Percentiles rank a stretch among this genome's conserved stretches.
Evolutionary conservation across 2,888 invertebrate species (phyloP).

Genomic region (Ichneumon xanthorius): DNA sequence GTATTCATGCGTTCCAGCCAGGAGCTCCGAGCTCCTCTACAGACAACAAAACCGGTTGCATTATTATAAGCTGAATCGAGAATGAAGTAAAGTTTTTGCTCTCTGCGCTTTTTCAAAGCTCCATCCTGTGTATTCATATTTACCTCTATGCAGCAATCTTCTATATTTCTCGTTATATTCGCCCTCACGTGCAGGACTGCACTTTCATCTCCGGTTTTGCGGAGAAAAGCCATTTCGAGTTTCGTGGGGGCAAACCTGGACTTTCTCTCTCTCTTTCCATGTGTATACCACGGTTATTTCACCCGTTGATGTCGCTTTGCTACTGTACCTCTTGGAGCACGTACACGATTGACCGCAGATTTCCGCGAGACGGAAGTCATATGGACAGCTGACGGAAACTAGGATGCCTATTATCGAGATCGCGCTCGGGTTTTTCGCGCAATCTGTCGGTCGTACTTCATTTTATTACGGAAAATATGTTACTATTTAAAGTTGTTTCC

Average conservation of each 20-base stretch:
- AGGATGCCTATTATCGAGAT: background rate
- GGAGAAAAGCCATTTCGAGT: constrained; percentile 41
- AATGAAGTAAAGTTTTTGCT: constrained; percentile 40
- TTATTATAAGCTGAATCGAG: constrained; percentile 31
- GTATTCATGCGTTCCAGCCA: constrained; percentile 36
- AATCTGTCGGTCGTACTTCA: background rate
- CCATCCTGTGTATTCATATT: background rate
- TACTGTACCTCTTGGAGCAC: background rate
- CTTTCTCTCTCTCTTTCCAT: background rate
- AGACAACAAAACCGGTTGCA: constrained; percentile 40
- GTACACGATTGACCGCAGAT: constrained; percentile 45
- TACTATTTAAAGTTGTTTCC: background rate
- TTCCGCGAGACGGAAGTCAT: constrained; percentile 64
- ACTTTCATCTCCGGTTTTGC: constrained; percentile 46
- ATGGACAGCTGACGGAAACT: constrained; percentile 52
- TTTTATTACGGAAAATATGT: background rate
- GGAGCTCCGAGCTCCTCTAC: constrained; percentile 39
- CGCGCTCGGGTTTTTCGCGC: background rate
- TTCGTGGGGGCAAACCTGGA: background rate
- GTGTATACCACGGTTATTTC: background rate
- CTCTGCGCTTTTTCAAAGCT: background rate
- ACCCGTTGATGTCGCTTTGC: background rate
- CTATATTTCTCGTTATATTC: constrained; percentile 26
- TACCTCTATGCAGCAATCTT: constrained; percentile 4
- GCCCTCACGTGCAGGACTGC: constrained; percentile 3